These are phyloP conservation scores for Octonoba sinensis DNA, from an alignment of 2,888 invertebrate genomes.

Conservation along the genomic window DNA sequence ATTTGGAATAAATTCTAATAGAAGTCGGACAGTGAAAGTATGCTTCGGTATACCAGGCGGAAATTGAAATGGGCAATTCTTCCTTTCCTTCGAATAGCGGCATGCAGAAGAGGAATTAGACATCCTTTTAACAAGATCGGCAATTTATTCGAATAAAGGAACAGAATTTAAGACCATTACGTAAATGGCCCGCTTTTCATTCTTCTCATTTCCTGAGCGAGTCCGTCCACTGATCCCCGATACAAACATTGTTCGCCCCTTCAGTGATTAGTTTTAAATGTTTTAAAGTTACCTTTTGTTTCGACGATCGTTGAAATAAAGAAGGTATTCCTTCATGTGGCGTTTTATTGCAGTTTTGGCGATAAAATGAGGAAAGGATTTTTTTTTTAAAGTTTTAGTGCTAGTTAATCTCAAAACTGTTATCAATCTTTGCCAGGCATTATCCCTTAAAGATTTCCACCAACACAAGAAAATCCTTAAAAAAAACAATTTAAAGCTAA, in stretches of 20 bases:
- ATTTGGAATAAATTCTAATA: no score
- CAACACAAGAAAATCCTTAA: no score
- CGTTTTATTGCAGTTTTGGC: conserved; percentile 5
- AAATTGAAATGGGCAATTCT: conserved; percentile 46
- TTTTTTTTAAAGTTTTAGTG: no score
- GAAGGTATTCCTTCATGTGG: conserved; percentile 8
- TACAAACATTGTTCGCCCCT: conserved; percentile 47
- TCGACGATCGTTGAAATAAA: conserved; percentile 15
- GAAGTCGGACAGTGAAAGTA: no score
- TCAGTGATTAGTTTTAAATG: conserved; percentile 62
- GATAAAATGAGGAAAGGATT: not conserved
- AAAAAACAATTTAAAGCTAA: no score
- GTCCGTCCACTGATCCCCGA: conserved; percentile 19
- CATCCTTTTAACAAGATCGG: conserved; percentile 63
- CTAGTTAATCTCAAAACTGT: no score
- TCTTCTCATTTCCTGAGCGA: conserved; percentile 44
- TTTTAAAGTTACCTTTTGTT: conserved; percentile 63
- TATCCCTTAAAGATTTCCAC: no score
- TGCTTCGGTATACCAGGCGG: conserved; percentile 36
- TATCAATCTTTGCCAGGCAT: no score
- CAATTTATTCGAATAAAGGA: conserved; percentile 61
- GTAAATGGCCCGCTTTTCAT: conserved; percentile 56
- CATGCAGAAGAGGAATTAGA: conserved; percentile 31
- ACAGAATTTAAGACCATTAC: conserved; percentile 60
- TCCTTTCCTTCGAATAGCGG: conserved; percentile 32